Evolutionary conservation across 37 sponge, comb jelly and placozoan species (phyloP), one percentile per base, ranked within the genome.

Genomic region (Haliclona indistincta): DNA sequence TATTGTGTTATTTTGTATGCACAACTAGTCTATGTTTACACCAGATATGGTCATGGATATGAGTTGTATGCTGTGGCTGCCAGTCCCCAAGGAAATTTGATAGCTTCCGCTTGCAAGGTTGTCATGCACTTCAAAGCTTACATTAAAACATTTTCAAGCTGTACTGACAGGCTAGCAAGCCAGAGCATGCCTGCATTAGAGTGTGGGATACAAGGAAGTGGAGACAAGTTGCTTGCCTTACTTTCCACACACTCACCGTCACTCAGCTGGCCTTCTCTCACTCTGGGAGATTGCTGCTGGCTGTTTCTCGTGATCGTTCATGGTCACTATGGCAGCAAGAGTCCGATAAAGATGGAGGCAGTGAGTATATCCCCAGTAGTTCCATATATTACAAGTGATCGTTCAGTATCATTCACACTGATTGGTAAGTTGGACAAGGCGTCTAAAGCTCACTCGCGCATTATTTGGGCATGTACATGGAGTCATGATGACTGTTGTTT

Each of bases 31-130:
- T 52, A 3, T 3, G 47, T 11, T 28, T 8, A 29, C n/a, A n/a
- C n/a, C n/a, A 84, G 85, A 64, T 95, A 95, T 56, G 97, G 93
- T 0, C 96, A 95, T 76, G 80, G 87, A 1, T 95, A 84, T 64
- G 96, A 95, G 65, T n/a, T 95, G 45, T 95, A 70, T 70, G 75
- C 79, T 35, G 52, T 92, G 45, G 82, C 86, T 30, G 63, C 78
- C 60, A 65, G 75, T 36, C 78, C 86, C 4, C 64, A 81, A 52
- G 87, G 93, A 13, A 51, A 66, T 3, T 53, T 81, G 7, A 49
- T 95, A n/a, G 96, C 96, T 8, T 92, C 96, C 23, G 97, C 90
- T 32, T 86, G 87, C 66, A 93, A 92, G 86, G 91, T 90, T 44
- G 2, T 40, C 17, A 10, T 17, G 15, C 56, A 51, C 55, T 36